Conservation (phyloP, 2,113 vertebrate species). For the Synodontis membranacea region DNA sequence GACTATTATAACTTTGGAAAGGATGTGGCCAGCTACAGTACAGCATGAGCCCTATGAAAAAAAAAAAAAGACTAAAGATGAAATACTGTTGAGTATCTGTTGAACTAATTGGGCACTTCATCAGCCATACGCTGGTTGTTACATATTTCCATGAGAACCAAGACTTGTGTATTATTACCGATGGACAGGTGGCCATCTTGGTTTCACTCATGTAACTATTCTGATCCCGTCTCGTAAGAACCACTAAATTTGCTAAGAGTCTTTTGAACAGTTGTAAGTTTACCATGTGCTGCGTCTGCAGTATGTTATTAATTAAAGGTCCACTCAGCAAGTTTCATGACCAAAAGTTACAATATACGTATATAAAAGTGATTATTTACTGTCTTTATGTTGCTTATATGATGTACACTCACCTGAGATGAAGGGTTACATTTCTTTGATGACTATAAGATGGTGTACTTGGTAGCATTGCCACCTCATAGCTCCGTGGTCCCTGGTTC, state of each 20-base stretch:
- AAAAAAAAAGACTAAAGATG: conserved; percentile 40
- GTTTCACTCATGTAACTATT: conserved; percentile 56
- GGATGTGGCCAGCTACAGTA: conserved; percentile 71
- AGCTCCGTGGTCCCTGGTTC: background rate
- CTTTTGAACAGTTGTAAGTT: conserved; percentile 43
- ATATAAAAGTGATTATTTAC: background rate
- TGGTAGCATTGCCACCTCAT: background rate
- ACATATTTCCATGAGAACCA: conserved; percentile 53
- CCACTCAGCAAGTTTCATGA: background rate
- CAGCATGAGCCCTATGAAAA: conserved; percentile 63
- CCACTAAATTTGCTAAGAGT: conserved; percentile 39
- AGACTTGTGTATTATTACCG: conserved; percentile 57
- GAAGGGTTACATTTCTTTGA: background rate
- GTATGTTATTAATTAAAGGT: background rate
- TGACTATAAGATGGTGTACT: background rate
- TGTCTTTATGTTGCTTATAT: background rate
- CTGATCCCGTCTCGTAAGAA: conserved; percentile 52
- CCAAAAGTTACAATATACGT: background rate
- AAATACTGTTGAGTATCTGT: conserved; percentile 42
- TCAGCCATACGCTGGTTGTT: conserved; percentile 55
- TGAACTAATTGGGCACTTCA: conserved; percentile 51
- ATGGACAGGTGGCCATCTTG: conserved; percentile 41
- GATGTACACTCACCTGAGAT: background rate
- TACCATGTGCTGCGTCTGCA: conserved; percentile 23
- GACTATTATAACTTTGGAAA: conserved; percentile 88